Base-by-base conservation (phyloP, 2,888 invertebrate species). In the Auanema sp. region DNA sequence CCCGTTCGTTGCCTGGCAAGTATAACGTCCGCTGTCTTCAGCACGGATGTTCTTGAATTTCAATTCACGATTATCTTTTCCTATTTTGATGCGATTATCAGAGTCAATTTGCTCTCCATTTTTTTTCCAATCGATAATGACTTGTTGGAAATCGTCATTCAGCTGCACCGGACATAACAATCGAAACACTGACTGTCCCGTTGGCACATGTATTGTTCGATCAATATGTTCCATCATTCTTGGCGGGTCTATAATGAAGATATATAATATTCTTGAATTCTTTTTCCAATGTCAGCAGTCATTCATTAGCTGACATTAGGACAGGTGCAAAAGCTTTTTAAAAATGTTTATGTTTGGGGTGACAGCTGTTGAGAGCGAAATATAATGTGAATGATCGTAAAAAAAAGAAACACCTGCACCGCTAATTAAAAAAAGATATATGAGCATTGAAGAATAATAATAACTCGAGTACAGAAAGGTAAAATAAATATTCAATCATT, bases 1-100 rank as follows among this genome's bases (percentile, higher is more conserved):
- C 21, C 81, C 82, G 51, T 82, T 82, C 55, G 80, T 75, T 1
- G 77, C 80, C 53, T 77, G 74, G 60, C 82, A 82, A 52, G 75
- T 68, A 59, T 76, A 82, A 24, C 71, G 65, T 16, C 82, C 82
- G 54, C 75, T 78, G 60, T 82, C 82, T 5, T 71, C 72, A 41
- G 71, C 52, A 25, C 71, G 64, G n/a, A 79, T 72, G 18, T 72
- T 69, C 51, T 75, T 75, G 61, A 81, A 79, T 41, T 74, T 66
- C 68, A 81, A 64, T 50, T 81, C 80, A 12, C 66, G 68, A 33
- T 78, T 71, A 52, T 75, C 71, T 55, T 71, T 76, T 11, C 71
- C 63, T 33, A 80, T 56, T 57, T 77, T 77, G 67, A 75, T 79
- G 11, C 69, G 72, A 44, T 60, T 62, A 43, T 76, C 76, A 69